A percentile compares a stretch with the other conserved stretches of the same genome.
phyloP scores from a whole-genome alignment of 2,888 invertebrate genomes.

The Lobophora halterata region DNA sequence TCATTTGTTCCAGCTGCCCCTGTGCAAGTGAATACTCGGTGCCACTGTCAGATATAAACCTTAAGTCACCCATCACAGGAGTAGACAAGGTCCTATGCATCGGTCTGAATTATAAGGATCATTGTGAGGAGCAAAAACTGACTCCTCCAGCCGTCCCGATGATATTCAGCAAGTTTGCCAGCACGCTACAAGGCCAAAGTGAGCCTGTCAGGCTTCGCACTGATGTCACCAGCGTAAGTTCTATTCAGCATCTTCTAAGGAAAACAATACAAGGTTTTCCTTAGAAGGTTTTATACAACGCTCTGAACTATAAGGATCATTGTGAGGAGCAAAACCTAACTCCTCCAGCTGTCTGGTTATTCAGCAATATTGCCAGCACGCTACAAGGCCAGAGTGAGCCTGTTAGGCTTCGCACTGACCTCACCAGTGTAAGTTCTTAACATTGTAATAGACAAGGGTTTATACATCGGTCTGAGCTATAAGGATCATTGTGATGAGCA shows the following conservation, averaged over 20 bases:
- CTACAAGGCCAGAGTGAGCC: too few species aligned
- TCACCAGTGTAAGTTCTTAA: too few species aligned
- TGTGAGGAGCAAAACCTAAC: too few species aligned
- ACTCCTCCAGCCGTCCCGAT: slow-evolving; percentile 88
- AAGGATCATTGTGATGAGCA: slow-evolving; percentile 92
- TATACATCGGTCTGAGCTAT: slow-evolving; percentile 93
- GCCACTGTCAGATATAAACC: slow-evolving; percentile 75
- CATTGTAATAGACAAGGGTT: slow-evolving; percentile 89
- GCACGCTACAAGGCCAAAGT: slow-evolving; percentile 86
- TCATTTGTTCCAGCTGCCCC: slow-evolving; percentile 37
- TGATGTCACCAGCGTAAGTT: slow-evolving; percentile 51
- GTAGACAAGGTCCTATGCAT: slow-evolving; percentile 93
- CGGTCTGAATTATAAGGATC: slow-evolving; percentile 92
- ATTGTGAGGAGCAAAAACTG: slow-evolving; percentile 90
- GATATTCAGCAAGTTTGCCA: slow-evolving; percentile 93
- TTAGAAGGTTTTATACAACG: too few species aligned
- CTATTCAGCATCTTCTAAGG: too few species aligned
- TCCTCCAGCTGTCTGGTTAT: too few species aligned
- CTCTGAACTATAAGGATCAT: too few species aligned
- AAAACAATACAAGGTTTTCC: too few species aligned
- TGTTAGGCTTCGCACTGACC: too few species aligned
- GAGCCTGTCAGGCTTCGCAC: slow-evolving; percentile 80
- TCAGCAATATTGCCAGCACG: too few species aligned
- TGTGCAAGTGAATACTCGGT: slow-evolving; percentile 34
- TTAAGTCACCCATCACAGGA: slow-evolving; percentile 87